Conservation (phyloP, 2,797 vertebrate genomes). For the Paramormyrops hopkinsi region DNA sequence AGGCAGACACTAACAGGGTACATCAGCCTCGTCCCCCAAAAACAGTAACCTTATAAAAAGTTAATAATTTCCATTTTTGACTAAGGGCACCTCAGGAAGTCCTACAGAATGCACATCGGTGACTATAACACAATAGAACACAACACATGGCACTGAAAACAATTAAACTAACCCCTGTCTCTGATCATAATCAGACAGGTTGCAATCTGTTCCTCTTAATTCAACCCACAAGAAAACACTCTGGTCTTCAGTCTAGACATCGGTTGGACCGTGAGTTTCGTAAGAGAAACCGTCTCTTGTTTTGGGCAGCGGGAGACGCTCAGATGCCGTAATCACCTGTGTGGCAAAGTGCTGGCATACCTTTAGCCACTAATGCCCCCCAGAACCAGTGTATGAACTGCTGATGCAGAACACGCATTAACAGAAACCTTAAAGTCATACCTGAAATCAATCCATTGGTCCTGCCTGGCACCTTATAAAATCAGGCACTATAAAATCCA, state of each 20-base stretch:
- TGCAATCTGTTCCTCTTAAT: background rate
- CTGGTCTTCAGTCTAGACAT: background rate
- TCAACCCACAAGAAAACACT: background rate
- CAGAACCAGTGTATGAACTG: background rate
- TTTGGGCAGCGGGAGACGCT: background rate
- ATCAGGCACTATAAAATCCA: background rate
- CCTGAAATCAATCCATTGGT: background rate
- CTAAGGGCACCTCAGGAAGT: background rate
- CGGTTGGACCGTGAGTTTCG: background rate
- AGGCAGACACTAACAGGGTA: background rate
- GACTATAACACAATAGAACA: background rate
- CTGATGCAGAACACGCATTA: background rate
- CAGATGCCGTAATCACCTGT: background rate
- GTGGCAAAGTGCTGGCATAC: background rate
- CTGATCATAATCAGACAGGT: background rate
- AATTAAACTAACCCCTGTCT: background rate
- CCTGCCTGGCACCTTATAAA: background rate
- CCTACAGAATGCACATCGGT: background rate
- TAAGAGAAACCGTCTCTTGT: background rate
- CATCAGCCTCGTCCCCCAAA: background rate
- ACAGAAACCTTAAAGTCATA: slow-evolving; percentile 2
- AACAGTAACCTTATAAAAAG: background rate
- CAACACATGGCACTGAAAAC: background rate
- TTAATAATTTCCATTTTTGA: background rate
- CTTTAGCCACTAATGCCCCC: background rate